phyloP scores from a whole-genome alignment of 30 jellyfish, hydroid and myxozoan genomes.

The Turritopsis rubra region DNA sequence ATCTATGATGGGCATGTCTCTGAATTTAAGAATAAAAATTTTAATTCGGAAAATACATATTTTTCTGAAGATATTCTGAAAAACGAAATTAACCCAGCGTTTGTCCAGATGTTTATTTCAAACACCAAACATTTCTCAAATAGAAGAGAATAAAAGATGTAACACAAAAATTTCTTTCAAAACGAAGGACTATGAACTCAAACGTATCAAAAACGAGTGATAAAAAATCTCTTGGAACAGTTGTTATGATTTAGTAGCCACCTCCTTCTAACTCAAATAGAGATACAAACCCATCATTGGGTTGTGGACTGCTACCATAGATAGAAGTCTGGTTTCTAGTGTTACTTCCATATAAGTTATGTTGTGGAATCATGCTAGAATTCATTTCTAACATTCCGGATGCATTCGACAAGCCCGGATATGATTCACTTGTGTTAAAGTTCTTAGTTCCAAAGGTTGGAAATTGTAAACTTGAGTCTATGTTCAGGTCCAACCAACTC shows the following conservation, averaged over 20 bases:
- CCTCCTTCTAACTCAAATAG: slow-evolving; percentile 31
- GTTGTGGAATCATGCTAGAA: slow-evolving; percentile 7
- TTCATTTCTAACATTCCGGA: slow-evolving; percentile 14
- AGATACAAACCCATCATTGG: slow-evolving; percentile 24
- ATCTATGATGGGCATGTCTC: too few relatives aligned
- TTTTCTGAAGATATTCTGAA: too few relatives aligned
- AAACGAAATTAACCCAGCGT: too few relatives aligned
- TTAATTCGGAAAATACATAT: too few relatives aligned
- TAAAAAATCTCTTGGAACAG: not conserved
- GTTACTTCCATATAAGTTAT: not conserved
- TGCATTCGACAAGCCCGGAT: not conserved
- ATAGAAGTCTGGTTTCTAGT: not conserved
- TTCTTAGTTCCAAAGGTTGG: slow-evolving; percentile 4
- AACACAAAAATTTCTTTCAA: not conserved
- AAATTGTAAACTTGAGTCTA: slow-evolving; percentile 15
- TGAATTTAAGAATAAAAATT: too few relatives aligned
- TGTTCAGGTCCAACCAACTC: slow-evolving; percentile 24
- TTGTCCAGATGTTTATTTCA: not conserved
- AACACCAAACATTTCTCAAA: not conserved
- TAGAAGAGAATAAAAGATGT: not conserved
- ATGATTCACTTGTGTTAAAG: not conserved
- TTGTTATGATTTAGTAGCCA: slow-evolving; percentile 20
- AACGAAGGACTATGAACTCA: not conserved
- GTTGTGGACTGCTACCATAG: slow-evolving; percentile 27
- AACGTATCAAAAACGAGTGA: not conserved